A percentile compares a stretch with the other conserved stretches of the same genome.
Evolutionary conservation across 2,797 vertebrate genomes (phyloP).

Genomic region (Coracias cyanogaster): DNA sequence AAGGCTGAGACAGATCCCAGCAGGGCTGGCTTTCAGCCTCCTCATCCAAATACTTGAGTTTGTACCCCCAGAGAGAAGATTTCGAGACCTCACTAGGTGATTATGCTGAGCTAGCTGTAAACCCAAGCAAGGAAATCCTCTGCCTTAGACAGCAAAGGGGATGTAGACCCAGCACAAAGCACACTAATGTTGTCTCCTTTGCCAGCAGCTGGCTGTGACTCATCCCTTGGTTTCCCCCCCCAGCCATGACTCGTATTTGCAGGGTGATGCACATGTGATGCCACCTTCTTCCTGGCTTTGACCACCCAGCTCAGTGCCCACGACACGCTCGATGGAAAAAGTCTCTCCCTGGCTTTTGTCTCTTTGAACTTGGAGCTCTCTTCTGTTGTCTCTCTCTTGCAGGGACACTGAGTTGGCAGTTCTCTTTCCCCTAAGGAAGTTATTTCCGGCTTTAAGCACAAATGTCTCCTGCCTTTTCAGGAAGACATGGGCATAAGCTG

Average conservation of each 20-base stretch:
- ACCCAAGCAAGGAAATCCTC: not conserved
- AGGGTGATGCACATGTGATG: not conserved
- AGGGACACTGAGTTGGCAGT: not conserved
- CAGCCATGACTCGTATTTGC: not conserved
- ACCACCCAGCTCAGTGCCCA: not conserved
- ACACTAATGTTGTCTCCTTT: not conserved
- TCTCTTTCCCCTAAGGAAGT: not conserved
- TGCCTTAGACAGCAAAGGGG: not conserved
- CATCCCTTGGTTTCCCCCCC: not conserved
- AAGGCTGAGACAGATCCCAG: not conserved
- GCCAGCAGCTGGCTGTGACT: not conserved
- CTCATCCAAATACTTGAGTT: not conserved
- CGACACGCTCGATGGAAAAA: not conserved
- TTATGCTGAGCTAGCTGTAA: not conserved
- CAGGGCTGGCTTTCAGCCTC: not conserved
- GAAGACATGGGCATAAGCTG: not conserved
- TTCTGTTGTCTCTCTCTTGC: fast-evolving
- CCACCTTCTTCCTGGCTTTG: not conserved
- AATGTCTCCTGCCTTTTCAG: not conserved
- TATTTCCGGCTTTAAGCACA: not conserved
- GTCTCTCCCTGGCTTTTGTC: not conserved
- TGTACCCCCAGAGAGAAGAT: not conserved
- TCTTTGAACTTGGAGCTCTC: not conserved
- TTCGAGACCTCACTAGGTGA: not conserved
- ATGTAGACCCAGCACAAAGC: not conserved